Percentiles rank a stretch among this genome's conserved stretches.
Conservation (phyloP, 1,140 invertebrate genomes). For the Oppia nitens region DNA sequence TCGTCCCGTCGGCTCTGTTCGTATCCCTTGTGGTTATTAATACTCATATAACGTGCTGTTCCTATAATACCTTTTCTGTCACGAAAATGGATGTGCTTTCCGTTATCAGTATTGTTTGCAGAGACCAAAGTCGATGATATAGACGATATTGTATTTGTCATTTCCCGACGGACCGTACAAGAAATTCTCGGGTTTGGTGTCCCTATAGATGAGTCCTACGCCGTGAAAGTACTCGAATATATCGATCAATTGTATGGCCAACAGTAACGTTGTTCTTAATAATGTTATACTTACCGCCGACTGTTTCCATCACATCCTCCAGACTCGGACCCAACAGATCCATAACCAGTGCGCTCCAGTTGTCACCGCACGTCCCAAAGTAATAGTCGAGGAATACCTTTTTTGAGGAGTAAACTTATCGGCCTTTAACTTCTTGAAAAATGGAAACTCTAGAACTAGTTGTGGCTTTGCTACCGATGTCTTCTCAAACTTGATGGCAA, state of each 20-base stretch:
- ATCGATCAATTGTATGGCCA: constrained; percentile 76
- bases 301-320: not conserved
- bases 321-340: not conserved
- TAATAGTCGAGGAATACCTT: too few relatives aligned
- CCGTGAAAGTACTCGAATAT: constrained; percentile 99
- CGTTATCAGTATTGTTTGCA: constrained; percentile 45
- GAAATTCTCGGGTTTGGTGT: constrained; percentile 19
- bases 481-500: constrained; percentile 11
- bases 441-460: constrained; percentile 1
- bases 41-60: constrained; percentile 31
- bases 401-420: too few relatives aligned
- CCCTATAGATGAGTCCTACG: constrained; percentile 18
- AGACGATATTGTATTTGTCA: too few relatives aligned
- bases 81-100: too few relatives aligned
- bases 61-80: constrained; percentile 45
- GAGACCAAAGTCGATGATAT: constrained; percentile 37
- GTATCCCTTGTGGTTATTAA: constrained; percentile 22
- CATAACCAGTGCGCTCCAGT: not conserved
- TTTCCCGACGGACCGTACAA: constrained; percentile 26
- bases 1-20: constrained; percentile 99
- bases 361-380: not conserved
- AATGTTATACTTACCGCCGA: not conserved
- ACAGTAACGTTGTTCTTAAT: constrained; percentile 48
- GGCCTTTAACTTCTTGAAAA: not conserved
- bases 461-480: not conserved